These are phyloP conservation scores for Geotrupes spiniger DNA, from an alignment of 2,888 invertebrate species.

Conservation along the genomic window DNA sequence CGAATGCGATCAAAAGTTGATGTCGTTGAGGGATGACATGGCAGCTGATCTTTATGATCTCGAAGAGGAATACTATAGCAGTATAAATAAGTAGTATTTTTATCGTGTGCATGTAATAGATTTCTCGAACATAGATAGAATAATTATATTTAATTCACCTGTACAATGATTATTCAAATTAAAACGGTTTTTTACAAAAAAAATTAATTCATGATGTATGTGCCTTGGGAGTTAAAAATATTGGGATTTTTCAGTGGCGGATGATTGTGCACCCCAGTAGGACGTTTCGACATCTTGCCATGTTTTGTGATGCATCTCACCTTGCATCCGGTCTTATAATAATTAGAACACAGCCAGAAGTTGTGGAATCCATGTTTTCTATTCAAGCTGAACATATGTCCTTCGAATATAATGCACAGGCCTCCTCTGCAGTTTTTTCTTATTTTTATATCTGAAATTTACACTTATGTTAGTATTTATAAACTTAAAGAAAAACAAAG, in stretches of 20 bases:
- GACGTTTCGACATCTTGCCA: background rate
- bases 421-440: background rate
- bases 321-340: background rate
- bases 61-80: conserved; percentile 90
- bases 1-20: conserved; percentile 90
- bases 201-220: too few species aligned
- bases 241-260: conserved; percentile 2
- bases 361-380: background rate
- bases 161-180: too few species aligned
- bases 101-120: too few species aligned
- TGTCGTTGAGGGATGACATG: conserved; percentile 91
- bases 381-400: background rate
- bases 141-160: too few species aligned
- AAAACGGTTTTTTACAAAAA: too few species aligned
- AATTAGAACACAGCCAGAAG: background rate
- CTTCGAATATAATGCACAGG: background rate
- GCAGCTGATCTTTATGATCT: conserved; percentile 89
- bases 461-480: too few species aligned
- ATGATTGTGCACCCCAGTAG: conserved; percentile 4
- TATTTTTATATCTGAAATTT: background rate
- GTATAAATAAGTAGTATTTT: conserved; percentile 72
- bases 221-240: too few species aligned
- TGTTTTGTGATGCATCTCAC: background rate
- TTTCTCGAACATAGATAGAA: too few species aligned
- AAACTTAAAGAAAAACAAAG: too few species aligned